Evolutionary conservation across 35 echinoderm and acorn worm species (phyloP), one percentile per base, ranked within the genome.

Genomic region (Heliocidaris tuberculata): DNA sequence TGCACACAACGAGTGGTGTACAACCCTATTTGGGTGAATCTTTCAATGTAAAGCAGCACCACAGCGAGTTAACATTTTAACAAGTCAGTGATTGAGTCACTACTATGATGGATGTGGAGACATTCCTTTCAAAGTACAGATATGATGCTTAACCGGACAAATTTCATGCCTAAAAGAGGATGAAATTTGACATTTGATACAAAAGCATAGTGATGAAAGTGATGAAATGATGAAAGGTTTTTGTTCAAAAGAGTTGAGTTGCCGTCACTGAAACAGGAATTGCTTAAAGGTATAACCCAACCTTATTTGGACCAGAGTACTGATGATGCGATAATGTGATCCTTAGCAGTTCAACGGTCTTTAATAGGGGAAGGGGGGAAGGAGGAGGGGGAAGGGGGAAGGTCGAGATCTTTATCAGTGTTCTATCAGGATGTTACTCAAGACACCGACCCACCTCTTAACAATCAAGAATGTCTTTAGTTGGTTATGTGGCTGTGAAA

Each of bases 131-230:
- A n/a, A 21, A 78, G 2, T 70, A 27, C 17, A 1, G 2, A 24
- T 78, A 19, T 78, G 65, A 78, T 78, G 65, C 65, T 78, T 78
- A 78, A 78, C 65, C 24, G n/a, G 65, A n/a, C 21, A 78, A 19
- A n/a, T 78, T 78, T 78, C 65, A n/a, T 78, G 65, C 65, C 65
- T 78, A 78, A 78, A 78, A 78, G 65, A 78, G 65, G 65, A 78
- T 78, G 65, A 78, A 78, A 78, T 78, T 78, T 78, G 65, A 78
- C 65, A 78, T 78, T 78, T 78, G 65, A 78, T 78, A 78, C 65
- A 78, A 78, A 78, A 78, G 65, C 65, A 78, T 7, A 27, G 65
- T 24, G 21, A 78, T 78, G 65, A 78, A 78, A 78, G 65, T 78
- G n/a, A n/a, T n/a, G n/a, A n/a, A n/a, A n/a, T n/a, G n/a, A n/a